Evolutionary conservation across 64 coral and sea anemone genomes (phyloP), one percentile per base, ranked within the genome.

Genomic region (Pocillopora damicornis): DNA sequence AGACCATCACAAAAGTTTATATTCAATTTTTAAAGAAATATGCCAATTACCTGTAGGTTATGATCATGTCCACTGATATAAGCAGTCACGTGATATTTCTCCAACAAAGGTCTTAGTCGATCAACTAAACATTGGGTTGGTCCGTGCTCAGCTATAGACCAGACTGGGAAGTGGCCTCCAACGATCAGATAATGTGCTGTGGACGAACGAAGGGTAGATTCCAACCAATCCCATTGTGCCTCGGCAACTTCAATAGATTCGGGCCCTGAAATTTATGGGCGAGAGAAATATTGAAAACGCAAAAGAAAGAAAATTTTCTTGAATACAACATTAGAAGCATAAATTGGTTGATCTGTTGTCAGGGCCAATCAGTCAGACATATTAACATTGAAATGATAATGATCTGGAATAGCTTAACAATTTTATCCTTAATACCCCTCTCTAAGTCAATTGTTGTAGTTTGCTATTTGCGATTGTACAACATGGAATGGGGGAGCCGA

Each of bases 141-240:
- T 13, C 97, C 97, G 87, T 99, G 97, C 66, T 99, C 97, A 60
- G 97, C 97, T 65, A 99, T 89, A 16, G 97, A 99, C 97, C 97
- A 99, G 37, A 99, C 93, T 36, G 97, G 97, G 35, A 73, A 99
- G 87, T 99, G 97, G 5, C 97, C 97, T 13, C 93, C 97, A 1
- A 99, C 97, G 1, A 99, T 62, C 78, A 99, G 76, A 77, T 93
- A 99, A 22, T 76, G 77, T 20, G 97, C 93, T 79, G 77, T 88
- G 22, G 97, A 99, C 8, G 83, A 87, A 13, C 72, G 45, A 11
- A 99, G 88, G 65, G 97, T 99, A 11, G 90, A 68, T 56, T 99
- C 90, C 20, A 99, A 58, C 97, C 97, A 99, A 15, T 59, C 42
- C 97, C 97, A 99, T 56, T 99, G 97, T 25, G 72, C 4, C 12